Evolutionary conservation across 2,888 invertebrate genomes (phyloP).

Genomic region (Philonicus albiceps): DNA sequence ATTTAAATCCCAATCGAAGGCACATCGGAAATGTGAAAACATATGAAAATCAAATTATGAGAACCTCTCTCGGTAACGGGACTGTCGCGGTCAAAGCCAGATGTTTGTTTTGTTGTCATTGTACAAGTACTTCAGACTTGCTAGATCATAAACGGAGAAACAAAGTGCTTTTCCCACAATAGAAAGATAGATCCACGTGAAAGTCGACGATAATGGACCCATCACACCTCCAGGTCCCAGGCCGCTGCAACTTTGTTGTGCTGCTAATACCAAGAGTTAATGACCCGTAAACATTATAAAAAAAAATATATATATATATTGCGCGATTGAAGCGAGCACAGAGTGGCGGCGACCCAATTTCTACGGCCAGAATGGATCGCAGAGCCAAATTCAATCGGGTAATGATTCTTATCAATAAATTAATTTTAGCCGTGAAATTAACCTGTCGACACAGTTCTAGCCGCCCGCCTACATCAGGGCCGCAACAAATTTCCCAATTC

Average conservation of each 20-base stretch:
- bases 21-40: background rate
- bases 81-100: background rate
- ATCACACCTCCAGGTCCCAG: background rate
- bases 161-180: background rate
- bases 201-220: background rate
- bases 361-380: background rate
- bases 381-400: background rate
- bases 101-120: background rate
- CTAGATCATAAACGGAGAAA: background rate
- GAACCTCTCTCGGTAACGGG: background rate
- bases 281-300: background rate
- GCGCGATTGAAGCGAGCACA: background rate
- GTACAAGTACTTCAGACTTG: background rate
- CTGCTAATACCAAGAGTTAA: background rate
- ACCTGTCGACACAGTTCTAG: constrained; percentile 23
- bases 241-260: background rate
- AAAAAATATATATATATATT: background rate
- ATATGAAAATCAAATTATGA: background rate
- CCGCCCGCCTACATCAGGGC: constrained; percentile 4
- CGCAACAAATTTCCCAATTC: constrained; percentile 9
- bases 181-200: background rate
- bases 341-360: background rate
- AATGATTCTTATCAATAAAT: constrained; percentile 27
- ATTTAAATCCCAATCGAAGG: background rate
- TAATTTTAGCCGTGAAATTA: constrained; percentile 34